Base-by-base conservation (phyloP, 1,140 invertebrate species). In the Carcinoscorpius rotundicauda region DNA sequence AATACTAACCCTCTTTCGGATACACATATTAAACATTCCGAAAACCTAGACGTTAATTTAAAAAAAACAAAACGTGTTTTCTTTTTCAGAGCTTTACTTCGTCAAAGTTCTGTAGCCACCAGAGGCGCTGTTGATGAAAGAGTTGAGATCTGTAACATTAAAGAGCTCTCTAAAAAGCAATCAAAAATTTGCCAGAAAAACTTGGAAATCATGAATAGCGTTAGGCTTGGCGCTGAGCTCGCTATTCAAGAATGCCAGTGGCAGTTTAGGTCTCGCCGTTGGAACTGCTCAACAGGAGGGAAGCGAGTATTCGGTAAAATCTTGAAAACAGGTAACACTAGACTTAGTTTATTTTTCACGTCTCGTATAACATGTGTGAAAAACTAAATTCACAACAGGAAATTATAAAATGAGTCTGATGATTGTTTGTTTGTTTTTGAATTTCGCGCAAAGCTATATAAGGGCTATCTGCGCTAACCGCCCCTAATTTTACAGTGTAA, bases 241-340 rank as follows among this genome's bases (percentile, higher is more conserved):
- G 89, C 87, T 0, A 86, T 93, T 68, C 88, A 87, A 72, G 92
- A 94, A 78, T 95, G 92, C 75, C 89, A 92, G 75, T 83, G 88
- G 74, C 91, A 94, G 76, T 93, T 95, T 75, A 79, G 83, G 63
- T 85, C 86, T 69, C 86, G 86, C 71, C 81, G 91, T 73, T 95
- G 92, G 92, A 95, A 95, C 76, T 95, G 92, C 72, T 84, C 87
- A 29, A 52, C 64, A 50, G 49, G 65, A 9, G 65, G 68, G 4
- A 62, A 63, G 1, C 67, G 67, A 52, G 65, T 67, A 50, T 65
- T 71, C 5, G 67, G 53, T 1, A 29, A 29, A 29, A 29, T 29
- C 29, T 29, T 29, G 29, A 29, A 29, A 29, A 29, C 29, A 29
- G 29, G 29, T 29, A 29, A 29, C 29, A 29, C 29, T 2, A 29